These are phyloP conservation scores for Muricea muricata DNA, from an alignment of 92 coral and sea anemone species.

Conservation along the genomic window DNA sequence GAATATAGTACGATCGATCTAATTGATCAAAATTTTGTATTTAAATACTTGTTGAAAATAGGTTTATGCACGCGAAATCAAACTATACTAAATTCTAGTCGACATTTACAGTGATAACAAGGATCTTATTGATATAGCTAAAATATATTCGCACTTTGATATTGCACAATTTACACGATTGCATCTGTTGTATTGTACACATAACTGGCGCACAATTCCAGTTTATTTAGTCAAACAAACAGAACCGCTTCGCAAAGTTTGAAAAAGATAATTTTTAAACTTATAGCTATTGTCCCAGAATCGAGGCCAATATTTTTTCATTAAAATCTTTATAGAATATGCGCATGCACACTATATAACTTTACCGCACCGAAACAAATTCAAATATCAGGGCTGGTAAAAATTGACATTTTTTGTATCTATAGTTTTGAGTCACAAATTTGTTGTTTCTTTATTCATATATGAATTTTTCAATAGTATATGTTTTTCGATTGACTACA, in stretches of 20 bases:
- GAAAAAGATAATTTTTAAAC: slow-evolving; percentile 4
- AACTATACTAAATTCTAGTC: too few relatives aligned
- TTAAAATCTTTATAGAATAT: background rate
- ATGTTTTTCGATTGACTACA: too few relatives aligned
- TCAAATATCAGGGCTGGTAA: too few relatives aligned
- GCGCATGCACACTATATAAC: background rate
- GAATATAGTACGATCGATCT: too few relatives aligned
- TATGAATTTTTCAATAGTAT: background rate
- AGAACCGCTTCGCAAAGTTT: slow-evolving; percentile 5
- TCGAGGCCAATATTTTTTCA: slow-evolving; percentile 22
- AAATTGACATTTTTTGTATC: background rate
- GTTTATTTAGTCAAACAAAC: slow-evolving; percentile 14
- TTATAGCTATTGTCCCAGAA: slow-evolving; percentile 4
- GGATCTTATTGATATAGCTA: background rate
- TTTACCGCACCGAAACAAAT: background rate
- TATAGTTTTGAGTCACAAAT: background rate
- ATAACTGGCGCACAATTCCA: background rate
- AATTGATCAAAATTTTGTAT: too few relatives aligned
- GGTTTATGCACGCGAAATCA: background rate
- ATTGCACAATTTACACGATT: background rate
- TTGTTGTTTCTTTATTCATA: background rate
- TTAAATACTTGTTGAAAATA: too few relatives aligned
- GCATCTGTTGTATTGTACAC: slow-evolving; percentile 2
- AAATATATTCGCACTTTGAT: background rate
- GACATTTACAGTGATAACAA: background rate